Evolutionary conservation across 2,113 vertebrate genomes (phyloP).

Genomic region (Malurus cyaneus): DNA sequence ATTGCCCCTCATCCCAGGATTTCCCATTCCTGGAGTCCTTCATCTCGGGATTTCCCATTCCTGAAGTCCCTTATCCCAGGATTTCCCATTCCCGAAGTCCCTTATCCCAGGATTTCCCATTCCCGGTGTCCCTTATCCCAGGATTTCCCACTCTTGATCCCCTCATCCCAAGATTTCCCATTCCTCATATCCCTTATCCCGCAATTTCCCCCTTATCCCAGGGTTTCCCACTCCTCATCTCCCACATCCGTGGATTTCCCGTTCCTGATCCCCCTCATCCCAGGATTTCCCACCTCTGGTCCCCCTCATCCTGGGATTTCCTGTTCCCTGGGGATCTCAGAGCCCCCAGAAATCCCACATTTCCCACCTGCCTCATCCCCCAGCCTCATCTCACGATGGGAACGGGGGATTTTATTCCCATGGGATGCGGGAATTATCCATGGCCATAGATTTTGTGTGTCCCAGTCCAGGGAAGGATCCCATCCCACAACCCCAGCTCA

Average conservation of each 20-base stretch:
- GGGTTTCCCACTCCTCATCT: too few species aligned
- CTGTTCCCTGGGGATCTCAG: not conserved
- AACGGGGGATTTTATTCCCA: not conserved
- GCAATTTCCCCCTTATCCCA: too few species aligned
- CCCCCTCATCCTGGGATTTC: not conserved
- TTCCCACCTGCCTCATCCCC: not conserved
- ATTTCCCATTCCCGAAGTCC: rapidly evolving
- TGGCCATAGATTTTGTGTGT: not conserved
- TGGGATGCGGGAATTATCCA: rapidly evolving
- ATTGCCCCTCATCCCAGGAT: not conserved
- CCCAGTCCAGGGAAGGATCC: not conserved
- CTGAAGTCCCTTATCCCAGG: not conserved
- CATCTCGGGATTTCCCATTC: rapidly evolving
- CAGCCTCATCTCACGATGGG: not conserved
- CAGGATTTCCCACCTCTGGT: not conserved
- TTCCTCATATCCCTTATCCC: too few species aligned
- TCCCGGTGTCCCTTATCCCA: not conserved
- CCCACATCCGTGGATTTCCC: not conserved
- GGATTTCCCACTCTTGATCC: too few species aligned
- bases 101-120: not conserved
- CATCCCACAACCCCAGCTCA: rapidly evolving
- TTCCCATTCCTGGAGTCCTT: too few species aligned
- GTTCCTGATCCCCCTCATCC: not conserved
- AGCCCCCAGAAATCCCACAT: not conserved
- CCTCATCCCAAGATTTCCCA: too few species aligned